Base-by-base conservation (phyloP, 2,888 invertebrate species). In the Aporophyla nigra region DNA sequence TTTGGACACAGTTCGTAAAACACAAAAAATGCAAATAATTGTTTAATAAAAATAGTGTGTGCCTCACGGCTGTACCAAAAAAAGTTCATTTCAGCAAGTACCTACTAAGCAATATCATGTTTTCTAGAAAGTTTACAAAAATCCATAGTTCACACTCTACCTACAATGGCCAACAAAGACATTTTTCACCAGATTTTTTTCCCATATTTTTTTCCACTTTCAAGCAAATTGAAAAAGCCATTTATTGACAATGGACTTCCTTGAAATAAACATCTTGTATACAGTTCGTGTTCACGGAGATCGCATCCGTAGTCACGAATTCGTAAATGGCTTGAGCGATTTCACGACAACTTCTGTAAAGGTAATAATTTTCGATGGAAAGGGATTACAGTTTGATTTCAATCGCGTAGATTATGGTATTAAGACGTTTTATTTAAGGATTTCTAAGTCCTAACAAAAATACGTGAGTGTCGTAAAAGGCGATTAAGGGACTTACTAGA, bases 221-320 rank as follows among this genome's bases (percentile, higher is more conserved):
- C 19, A 33, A 53, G 65, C 43, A 61, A 2, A 33, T 54, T 65
- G 7, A 58, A 74, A 67, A 56, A 58, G 16, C 0, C 0, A 10
- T 24, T 65, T 12, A 43, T 56, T 66, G 46, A n/a, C 54, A 74
- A 77, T 67, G 51, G 54, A 5, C 9, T 74, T 73, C 33, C 24
- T 54, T 77, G 68, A 54, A 84, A 71, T 77, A 74, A 68, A 83
- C 12, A 66, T 40, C 51, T 58, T 71, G 59, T 71, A 73, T 12
- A 43, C 62, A 27, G 33, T 24, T 75, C 72, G 82, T 83, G 78
- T 53, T 66, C 76, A 73, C 68, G 76, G 51, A 73, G 72, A 77
- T 78, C 56, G 43, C 27, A 71, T 77, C 65, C 16, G 46, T 27
- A 21, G 73, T 83, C 83, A 83, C 84, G 83, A 77, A n/a, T 27